Conservation (phyloP, 2,888 invertebrate genomes). For the Tromatobia lineatoria region DNA sequence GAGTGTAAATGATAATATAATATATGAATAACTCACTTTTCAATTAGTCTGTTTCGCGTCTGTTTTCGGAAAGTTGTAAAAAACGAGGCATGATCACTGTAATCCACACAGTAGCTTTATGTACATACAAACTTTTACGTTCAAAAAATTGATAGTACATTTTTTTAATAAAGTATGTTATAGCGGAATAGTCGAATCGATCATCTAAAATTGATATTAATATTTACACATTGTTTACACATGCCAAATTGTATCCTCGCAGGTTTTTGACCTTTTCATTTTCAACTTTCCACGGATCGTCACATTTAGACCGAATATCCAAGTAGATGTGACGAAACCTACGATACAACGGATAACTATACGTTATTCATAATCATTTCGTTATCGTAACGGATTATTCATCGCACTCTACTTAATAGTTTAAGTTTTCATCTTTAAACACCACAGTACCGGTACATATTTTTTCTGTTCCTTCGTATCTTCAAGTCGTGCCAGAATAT, state of each 20-base stretch:
- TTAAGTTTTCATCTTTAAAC: neutral
- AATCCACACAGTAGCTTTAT: conserved; percentile 54
- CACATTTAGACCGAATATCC: conserved; percentile 27
- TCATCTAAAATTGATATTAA: conserved; percentile 60
- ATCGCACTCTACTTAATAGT: neutral
- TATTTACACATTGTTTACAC: conserved; percentile 70
- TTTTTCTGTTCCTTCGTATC: neutral
- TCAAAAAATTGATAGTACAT: conserved; percentile 20
- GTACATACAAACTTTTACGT: conserved; percentile 61
- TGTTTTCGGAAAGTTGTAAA: conserved; percentile 42
- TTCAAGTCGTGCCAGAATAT: conserved; percentile 13
- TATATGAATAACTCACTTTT: conserved; percentile 20
- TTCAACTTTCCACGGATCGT: conserved; percentile 13
- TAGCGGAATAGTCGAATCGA: conserved; percentile 50
- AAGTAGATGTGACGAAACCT: conserved; percentile 11
- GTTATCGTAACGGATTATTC: conserved; percentile 14
- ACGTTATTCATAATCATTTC: conserved; percentile 3
- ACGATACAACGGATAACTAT: conserved; percentile 8
- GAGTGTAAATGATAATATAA: conserved; percentile 1
- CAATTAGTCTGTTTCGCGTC: conserved; percentile 1
- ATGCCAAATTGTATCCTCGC: conserved; percentile 53
- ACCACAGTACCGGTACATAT: neutral
- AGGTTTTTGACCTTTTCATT: conserved; percentile 18
- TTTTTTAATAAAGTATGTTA: conserved; percentile 17
- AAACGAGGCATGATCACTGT: conserved; percentile 54